Base-by-base conservation (phyloP, 2,113 vertebrate species). In the Parus major region DNA sequence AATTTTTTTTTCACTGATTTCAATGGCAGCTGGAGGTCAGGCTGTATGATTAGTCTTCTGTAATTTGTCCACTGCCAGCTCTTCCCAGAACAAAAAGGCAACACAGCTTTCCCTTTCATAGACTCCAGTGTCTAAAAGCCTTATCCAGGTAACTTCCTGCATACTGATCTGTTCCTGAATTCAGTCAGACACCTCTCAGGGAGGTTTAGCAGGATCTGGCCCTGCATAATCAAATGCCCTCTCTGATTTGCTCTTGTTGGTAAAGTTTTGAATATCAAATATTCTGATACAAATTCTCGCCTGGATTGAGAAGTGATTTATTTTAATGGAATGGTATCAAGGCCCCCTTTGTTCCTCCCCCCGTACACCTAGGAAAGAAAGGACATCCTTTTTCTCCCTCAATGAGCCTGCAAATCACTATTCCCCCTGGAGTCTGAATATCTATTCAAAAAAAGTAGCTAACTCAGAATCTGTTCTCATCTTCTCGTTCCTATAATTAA, bases 351-450 rank as follows among this genome's bases (percentile, higher is more conserved):
- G 71, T 96, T 96, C 86, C 72, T 86, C 76, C 88, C 92, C 81
- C 75, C 9, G 2, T 77, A 95, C 82, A 96, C 96, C 91, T 96
- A 92, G 78, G 84, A 84, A 94, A 93, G 90, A 94, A 94, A 97
- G 92, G 90, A 93, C 96, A 96, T 96, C 93, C 92, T 96, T 95
- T 96, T 94, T 96, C 95, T 96, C 92, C 93, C 95, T 97, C 96
- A 97, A 91, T 96, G 95, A 96, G 96, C 94, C 93, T 97, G 95
- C 96, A 97, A 97, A 97, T 97, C 95, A 95, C 95, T 97, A 94
- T 95, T 97, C 96, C 93, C 95, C 84, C 91, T 90, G 94, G 96
- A 97, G 93, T 97, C 95, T 96, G 96, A 94, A 96, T 97, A 97
- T 95, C 94, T 96, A 96, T 97, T 96, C 95, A 96, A 95, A 97